Base-by-base conservation (phyloP, 2,888 invertebrate genomes). In the Drosophila silvestris region DNA sequence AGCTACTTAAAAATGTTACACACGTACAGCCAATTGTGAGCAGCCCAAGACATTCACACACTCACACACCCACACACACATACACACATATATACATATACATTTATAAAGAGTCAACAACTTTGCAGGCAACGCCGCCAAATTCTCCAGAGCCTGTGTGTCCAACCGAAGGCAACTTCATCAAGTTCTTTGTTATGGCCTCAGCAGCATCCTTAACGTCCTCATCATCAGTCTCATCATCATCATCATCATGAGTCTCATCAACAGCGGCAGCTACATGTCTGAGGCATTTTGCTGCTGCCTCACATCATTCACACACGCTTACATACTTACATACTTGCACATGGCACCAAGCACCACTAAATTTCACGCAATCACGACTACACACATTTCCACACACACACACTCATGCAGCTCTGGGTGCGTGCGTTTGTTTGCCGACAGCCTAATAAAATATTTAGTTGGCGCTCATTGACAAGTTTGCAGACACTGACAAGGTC, bases 381-480 rank as follows among this genome's bases (percentile, higher is more conserved):
- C 87, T 72, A 62, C 78, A 77, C 74, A 73, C 77, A 80, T 30
- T 39, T 69, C 51, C 44, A 65, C 65, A 72, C 53, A 54, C 32
- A 56, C 39, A 28, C 61, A 60, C 30, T 30, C 47, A 30, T 56
- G 14, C 12, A n/a, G n/a, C 2, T 28, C 9, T 14, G 32, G 14
- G 30, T 30, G 52, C 56, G 30, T 32, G 30, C 32, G 56, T 59
- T 72, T 75, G 77, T 81, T 80, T 83, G 80, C 72, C 78, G 83
- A 83, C 76, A 82, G 85, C 79, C 90, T 92, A 92, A 92, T 92
- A 92, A 92, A 92, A 92, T 91, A 92, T 92, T 92, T 91, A 92
- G 91, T 88, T 90, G 87, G 63, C 81, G 83, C 82, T 85, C 90
- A 91, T 91, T 92, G 92, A 89, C 90, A 92, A 87, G 91, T 89